Base-by-base conservation (phyloP, 2,888 invertebrate species). In the Orchesella flavescens region DNA sequence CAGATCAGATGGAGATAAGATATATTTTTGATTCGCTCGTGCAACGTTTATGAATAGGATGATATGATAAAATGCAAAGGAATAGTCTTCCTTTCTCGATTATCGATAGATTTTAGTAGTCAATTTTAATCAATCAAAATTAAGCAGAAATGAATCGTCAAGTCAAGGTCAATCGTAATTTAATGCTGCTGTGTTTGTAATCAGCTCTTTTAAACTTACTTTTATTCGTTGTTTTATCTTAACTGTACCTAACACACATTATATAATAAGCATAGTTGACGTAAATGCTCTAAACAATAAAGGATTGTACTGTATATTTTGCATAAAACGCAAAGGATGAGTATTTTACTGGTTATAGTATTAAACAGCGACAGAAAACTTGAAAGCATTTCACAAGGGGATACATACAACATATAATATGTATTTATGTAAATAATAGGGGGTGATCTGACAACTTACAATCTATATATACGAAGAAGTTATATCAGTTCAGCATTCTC, bases 251-350 rank as follows among this genome's bases (percentile, higher is more conserved):
- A 17, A n/a, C 5, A 57, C 57, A 57, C 17, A 53, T 23, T 69
- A 43, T 69, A 1, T 69, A 34, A 7, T 34, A 34, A 34, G 34
- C 34, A 34, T 34, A 34, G 7, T 34, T 34, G 34, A 34, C 34
- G 34, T 34, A 34, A 34, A 34, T 34, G 34, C 34, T 34, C 34
- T 69, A 23, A 24, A 53, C 17, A 59, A 59, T 72, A 43, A 74
- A 74, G 15, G n/a, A 53, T 75, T 75, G 75, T 75, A 75, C 75
- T 75, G 17, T 63, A 63, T 74, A 75, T 55, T 65, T 74, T 75
- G 75, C 75, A 75, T 63, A 49, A 46, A 43, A 53, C 34, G 24
- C 49, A 65, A 21, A 19, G 46, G 61, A 65, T 75, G 75, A 75
- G 75, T 75, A 74, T 74, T 63, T 74, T 63, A 23, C 23, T 65